phyloP scores from a whole-genome alignment of 92 coral and sea anemone genomes.

The Paramuricea clavata region DNA sequence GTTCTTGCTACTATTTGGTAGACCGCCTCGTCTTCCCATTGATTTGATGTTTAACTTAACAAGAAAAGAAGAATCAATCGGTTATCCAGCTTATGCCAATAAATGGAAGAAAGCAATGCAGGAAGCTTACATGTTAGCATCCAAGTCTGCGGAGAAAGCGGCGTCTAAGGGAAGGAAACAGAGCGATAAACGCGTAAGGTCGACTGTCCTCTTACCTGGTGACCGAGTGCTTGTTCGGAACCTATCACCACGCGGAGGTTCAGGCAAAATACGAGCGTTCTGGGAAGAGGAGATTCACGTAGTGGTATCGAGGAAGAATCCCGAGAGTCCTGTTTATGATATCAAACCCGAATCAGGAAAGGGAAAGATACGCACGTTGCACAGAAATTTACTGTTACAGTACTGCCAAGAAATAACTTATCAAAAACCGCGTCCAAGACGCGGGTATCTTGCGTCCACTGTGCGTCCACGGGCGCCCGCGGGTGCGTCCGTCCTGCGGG shows the following conservation, averaged over 20 bases:
- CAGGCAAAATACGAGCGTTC: background rate
- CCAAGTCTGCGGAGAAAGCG: background rate
- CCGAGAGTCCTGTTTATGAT: background rate
- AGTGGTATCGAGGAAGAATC: background rate
- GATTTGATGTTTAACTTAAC: background rate
- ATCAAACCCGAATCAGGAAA: too few relatives aligned
- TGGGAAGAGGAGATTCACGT: background rate
- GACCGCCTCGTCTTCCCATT: background rate
- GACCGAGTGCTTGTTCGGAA: background rate
- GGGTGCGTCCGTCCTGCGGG: too few relatives aligned
- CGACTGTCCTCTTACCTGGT: background rate
- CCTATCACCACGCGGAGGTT: background rate
- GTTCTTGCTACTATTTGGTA: background rate
- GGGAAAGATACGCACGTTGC: too few relatives aligned
- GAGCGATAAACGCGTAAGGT: background rate
- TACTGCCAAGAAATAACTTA: too few relatives aligned
- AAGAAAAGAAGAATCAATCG: background rate
- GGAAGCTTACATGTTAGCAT: background rate
- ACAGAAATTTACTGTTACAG: too few relatives aligned
- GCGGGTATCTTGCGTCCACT: too few relatives aligned
- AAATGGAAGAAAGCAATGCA: constrained; percentile 1
- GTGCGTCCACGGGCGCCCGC: too few relatives aligned
- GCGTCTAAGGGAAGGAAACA: background rate
- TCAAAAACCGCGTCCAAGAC: too few relatives aligned
- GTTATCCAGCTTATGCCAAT: background rate